Conservation (phyloP, 2,888 invertebrate species). For the Drosophila flavopinicola region DNA sequence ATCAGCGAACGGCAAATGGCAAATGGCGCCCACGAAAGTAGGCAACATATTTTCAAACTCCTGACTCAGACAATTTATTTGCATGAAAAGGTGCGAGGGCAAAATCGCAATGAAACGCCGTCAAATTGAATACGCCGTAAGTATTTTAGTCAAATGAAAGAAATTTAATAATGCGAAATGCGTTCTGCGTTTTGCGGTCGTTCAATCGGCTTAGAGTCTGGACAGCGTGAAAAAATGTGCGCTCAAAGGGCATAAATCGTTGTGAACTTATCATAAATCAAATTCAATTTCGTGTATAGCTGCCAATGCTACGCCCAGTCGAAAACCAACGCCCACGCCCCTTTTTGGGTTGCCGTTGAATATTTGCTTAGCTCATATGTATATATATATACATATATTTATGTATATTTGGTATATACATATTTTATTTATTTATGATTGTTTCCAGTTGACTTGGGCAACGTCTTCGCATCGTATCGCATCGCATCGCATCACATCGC, state of each 20-base stretch:
- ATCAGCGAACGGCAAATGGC: slow-evolving; percentile 9
- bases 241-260: slow-evolving; percentile 77
- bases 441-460: slow-evolving; percentile 69
- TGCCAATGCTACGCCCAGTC: slow-evolving; percentile 30
- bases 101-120: slow-evolving; percentile 38
- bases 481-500: slow-evolving; percentile 33
- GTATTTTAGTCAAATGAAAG: slow-evolving; percentile 59
- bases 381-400: background rate
- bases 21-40: slow-evolving; percentile 57
- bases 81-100: slow-evolving; percentile 28
- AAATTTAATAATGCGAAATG: slow-evolving; percentile 58
- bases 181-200: slow-evolving; percentile 56
- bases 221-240: slow-evolving; percentile 55
- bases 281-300: slow-evolving; percentile 65
- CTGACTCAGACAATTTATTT: slow-evolving; percentile 61
- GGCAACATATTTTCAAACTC: slow-evolving; percentile 63
- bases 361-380: slow-evolving; percentile 48
- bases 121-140: slow-evolving; percentile 51
- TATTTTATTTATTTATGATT: slow-evolving; percentile 77
- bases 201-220: slow-evolving; percentile 63
- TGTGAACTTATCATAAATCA: slow-evolving; percentile 78
- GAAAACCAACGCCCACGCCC: slow-evolving; percentile 5
- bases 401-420: slow-evolving; percentile 1
- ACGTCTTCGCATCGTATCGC: slow-evolving; percentile 45
- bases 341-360: slow-evolving; percentile 17